Evolutionary conservation across 2,888 invertebrate species (phyloP), one percentile per base, ranked within the genome.

Genomic region (Pollenia amentaria): DNA sequence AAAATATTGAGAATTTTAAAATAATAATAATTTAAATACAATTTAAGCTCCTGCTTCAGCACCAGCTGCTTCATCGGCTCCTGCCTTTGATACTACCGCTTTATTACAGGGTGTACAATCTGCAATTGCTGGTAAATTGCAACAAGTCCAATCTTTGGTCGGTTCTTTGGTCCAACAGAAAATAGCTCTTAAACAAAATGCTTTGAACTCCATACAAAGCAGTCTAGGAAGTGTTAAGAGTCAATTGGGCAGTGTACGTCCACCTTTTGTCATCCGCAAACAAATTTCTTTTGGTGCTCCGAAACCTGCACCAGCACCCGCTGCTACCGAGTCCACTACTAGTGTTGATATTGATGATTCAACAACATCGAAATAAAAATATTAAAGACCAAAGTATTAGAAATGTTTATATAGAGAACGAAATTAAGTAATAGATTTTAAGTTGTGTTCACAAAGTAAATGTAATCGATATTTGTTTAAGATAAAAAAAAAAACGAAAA

Each of bases 101-200:
- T 69, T 88, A 6, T 12, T 88, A 16, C 85, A 88, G 64, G 76
- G 84, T 57, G 55, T 88, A 14, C 85, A 84, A 42, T 76, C 78
- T 14, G 80, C 85, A 1, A 55, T 88, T 51, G 76, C 84, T 40
- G 55, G 83, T 10, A 88, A 88, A 85, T 42, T 88, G 40, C 85
- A 88, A 77, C 78, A 81, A 44, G 81, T 88, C 21, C 78, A 85
- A 62, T 12, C 77, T 21, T 60, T 87, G 60, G 83, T 88, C 0
- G 77, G 82, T 16, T 62, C 84, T 62, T 72, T 88, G 81, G 55
- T 88, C 1, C 85, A 88, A 60, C 81, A 85, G 12, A 87, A 87
- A 62, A 16, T 18, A 1, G 87, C 87, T 76, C 67, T 88, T 46
- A 88, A 84, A 67, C 88, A 88, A 76, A 88, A 70, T 82, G 85